A percentile compares a stretch with the other conserved stretches of the same genome.
phyloP scores from a whole-genome alignment of 2,888 invertebrate genomes.

The Chrysolina americana region DNA sequence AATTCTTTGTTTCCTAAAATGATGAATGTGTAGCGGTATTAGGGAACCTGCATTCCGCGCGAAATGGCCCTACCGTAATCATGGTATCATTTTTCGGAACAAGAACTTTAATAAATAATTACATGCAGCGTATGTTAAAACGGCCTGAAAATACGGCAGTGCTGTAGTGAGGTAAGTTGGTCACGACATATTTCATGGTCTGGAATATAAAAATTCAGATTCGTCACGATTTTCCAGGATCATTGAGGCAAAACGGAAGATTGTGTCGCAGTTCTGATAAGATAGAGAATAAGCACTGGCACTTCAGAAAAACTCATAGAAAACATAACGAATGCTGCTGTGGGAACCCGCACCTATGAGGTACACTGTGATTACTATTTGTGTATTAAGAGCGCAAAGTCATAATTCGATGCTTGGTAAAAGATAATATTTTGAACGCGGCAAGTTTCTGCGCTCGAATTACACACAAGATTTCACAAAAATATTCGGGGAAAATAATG shows the following conservation, averaged over 20 bases:
- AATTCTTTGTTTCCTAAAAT: constrained; percentile 26
- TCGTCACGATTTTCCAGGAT: neutral
- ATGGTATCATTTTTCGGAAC: constrained; percentile 19
- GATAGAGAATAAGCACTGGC: too few species aligned
- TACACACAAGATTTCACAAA: too few species aligned
- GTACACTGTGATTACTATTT: too few species aligned
- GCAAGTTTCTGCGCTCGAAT: too few species aligned
- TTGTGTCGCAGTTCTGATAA: neutral
- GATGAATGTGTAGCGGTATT: constrained; percentile 13
- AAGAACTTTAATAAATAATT: constrained; percentile 12
- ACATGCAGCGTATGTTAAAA: constrained; percentile 26
- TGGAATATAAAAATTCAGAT: neutral
- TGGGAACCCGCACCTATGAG: too few species aligned
- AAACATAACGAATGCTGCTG: too few species aligned
- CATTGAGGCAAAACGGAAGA: neutral
- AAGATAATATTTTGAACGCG: too few species aligned
- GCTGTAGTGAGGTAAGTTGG: constrained; percentile 1
- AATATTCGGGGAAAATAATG: too few species aligned
- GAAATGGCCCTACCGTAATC: constrained; percentile 4
- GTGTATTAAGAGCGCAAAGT: too few species aligned
- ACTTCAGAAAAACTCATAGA: too few species aligned
- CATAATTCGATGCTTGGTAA: too few species aligned
- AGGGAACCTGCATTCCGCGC: constrained; percentile 16
- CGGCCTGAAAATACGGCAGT: neutral
- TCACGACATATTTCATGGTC: neutral